Evolutionary conservation across 2,797 vertebrate genomes (phyloP).

Genomic region (Nyctibius grandis): DNA sequence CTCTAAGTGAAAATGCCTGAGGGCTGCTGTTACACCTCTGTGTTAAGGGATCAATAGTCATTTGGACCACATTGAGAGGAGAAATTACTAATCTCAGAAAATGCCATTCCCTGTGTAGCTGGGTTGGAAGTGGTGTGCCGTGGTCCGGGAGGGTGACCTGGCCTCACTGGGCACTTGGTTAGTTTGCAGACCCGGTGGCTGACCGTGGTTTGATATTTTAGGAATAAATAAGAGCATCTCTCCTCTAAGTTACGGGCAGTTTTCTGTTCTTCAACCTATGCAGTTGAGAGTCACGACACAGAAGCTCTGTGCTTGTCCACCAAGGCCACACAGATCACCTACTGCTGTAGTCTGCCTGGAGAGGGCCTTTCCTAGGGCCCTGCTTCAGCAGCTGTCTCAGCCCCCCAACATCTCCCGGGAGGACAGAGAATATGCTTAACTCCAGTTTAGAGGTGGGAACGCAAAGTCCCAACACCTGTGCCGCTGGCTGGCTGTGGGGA

Average conservation of each 20-base stretch:
- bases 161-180: background rate
- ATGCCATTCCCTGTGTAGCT: background rate
- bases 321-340: background rate
- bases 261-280: background rate
- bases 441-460: background rate
- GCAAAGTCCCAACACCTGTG: background rate
- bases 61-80: conserved; percentile 5
- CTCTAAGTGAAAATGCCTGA: background rate
- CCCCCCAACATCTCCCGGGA: background rate
- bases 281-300: fast-evolving
- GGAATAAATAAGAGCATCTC: background rate
- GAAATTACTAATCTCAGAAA: background rate
- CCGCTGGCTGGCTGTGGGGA: background rate
- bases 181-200: background rate
- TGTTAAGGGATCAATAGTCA: conserved; percentile 24
- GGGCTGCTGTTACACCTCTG: background rate
- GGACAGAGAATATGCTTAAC: background rate
- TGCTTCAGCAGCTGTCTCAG: background rate
- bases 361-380: background rate
- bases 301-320: background rate
- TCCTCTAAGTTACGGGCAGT: background rate
- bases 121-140: background rate
- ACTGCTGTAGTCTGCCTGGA: background rate
- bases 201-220: background rate
- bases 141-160: background rate